phyloP scores from a whole-genome alignment of 1,140 invertebrate species.

The Tribolium castaneum region DNA sequence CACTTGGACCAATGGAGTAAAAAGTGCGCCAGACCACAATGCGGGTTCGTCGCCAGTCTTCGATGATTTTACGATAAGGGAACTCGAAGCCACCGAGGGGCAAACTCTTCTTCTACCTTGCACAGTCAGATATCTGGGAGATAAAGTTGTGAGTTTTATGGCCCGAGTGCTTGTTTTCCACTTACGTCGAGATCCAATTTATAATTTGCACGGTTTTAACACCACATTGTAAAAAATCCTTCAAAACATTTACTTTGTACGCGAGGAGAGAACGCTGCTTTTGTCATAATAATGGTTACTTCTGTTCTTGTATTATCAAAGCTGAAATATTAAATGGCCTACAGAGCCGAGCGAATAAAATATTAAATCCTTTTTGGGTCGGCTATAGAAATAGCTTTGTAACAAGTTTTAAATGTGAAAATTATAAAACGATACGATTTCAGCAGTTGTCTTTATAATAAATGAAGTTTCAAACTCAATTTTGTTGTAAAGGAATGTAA shows the following conservation, averaged over 20 bases:
- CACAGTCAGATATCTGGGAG: constrained; percentile 70
- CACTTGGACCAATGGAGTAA: constrained; percentile 30
- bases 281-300: constrained; percentile 16
- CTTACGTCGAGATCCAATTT: constrained; percentile 26
- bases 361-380: constrained; percentile 32
- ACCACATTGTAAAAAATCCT: not conserved
- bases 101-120: constrained; percentile 73
- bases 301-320: constrained; percentile 27
- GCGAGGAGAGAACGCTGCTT: not conserved
- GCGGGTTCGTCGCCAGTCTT: constrained; percentile 48
- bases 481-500: not conserved
- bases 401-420: constrained; percentile 23
- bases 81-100: constrained; percentile 61
- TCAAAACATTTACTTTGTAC: not conserved
- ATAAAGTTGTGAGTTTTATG: constrained; percentile 71
- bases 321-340: constrained; percentile 21
- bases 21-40: constrained; percentile 26
- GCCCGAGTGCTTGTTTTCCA: constrained; percentile 12
- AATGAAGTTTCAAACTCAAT: constrained; percentile 16
- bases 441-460: constrained; percentile 20
- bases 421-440: constrained; percentile 22
- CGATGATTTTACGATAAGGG: constrained; percentile 53
- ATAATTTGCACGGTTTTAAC: constrained; percentile 14
- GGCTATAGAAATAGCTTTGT: constrained; percentile 26
- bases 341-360: constrained; percentile 35